Base-by-base conservation (phyloP, 2,888 invertebrate genomes). In the Dicyrtoma fusca region DNA sequence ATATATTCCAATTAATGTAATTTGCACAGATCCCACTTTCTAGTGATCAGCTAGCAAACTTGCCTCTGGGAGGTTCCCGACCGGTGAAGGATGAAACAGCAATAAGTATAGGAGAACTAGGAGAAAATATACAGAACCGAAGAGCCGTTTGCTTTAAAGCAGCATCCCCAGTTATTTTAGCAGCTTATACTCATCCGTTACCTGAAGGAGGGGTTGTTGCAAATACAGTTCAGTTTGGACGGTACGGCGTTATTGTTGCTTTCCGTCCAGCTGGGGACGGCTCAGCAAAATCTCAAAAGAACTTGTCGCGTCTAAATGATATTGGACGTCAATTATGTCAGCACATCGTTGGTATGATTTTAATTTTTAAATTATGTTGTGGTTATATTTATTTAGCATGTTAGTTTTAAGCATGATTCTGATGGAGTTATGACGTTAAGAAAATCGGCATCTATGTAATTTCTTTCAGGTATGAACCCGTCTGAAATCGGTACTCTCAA, bases 291-390 rank as follows among this genome's bases (percentile, higher is more conserved):
- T 14, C 26, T 1, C 26, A 62, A 1, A 71, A 69, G 14, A 65
- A 61, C 44, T 5, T n/a, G 1, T 34, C 47, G 17, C 62, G 82
- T 11, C 25, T 79, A 17, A 81, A 84, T 34, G 82, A 85, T 61
- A 82, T 92, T 11, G 91, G 91, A 19, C 88, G 88, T 79, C 90
- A 92, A 81, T 83, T 97, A 8, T 95, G 95, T 82, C 96, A 97
- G 83, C 97, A 97, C 82, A 89, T 97, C 81, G 93, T 97, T 23
- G 95, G 89, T 83, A n/a, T n/a, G n/a, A n/a, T n/a, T n/a, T n/a
- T n/a, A n/a, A n/a, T n/a, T n/a, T n/a, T n/a, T n/a, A n/a, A n/a
- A n/a, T n/a, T n/a, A n/a, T n/a, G n/a, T n/a, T n/a, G n/a, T n/a
- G n/a, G n/a, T n/a, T n/a, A n/a, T n/a, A n/a, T n/a, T n/a, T n/a